These are phyloP conservation scores for Drosophila mojavensis DNA, from an alignment of 1,140 invertebrate genomes.

Conservation along the genomic window DNA sequence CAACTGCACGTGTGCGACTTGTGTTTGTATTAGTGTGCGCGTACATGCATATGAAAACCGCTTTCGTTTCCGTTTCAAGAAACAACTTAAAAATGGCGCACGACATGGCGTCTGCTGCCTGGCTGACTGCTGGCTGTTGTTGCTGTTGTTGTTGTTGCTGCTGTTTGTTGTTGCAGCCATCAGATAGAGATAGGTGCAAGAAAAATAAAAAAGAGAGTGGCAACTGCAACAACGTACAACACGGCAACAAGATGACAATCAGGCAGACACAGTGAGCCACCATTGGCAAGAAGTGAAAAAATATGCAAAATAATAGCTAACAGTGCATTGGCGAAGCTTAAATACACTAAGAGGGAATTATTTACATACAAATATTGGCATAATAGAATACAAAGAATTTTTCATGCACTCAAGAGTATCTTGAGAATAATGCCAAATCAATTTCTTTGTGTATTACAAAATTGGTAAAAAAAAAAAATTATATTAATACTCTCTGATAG, in stretches of 20 bases:
- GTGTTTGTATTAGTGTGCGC: conserved; percentile 46
- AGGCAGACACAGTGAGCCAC: conserved; percentile 46
- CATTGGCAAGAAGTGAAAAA: conserved; percentile 43
- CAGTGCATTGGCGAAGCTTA: neutral
- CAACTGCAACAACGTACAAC: conserved; percentile 58
- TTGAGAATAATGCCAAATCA: no score
- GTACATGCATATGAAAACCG: conserved; percentile 78
- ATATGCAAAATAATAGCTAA: conserved; percentile 16
- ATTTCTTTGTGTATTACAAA: no score
- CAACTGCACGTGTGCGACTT: conserved; percentile 2
- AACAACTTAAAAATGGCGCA: conserved; percentile 78
- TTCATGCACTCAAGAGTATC: no score
- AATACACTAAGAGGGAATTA: neutral
- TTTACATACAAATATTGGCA: neutral
- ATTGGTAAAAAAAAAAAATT: no score
- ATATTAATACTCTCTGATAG: no score
- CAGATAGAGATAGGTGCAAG: conserved; percentile 72
- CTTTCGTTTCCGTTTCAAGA: conserved; percentile 79
- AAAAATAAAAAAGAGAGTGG: conserved; percentile 63
- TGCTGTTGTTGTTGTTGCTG: neutral
- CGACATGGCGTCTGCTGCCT: conserved; percentile 57
- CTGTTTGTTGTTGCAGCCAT: conserved; percentile 48
- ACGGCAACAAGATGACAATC: conserved; percentile 70
- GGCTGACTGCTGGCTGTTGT: conserved; percentile 11
- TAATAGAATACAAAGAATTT: neutral